A percentile compares a stretch with the other conserved stretches of the same genome.
Conservation (phyloP, 2,113 vertebrate species). For the Mirounga angustirostris region DNA sequence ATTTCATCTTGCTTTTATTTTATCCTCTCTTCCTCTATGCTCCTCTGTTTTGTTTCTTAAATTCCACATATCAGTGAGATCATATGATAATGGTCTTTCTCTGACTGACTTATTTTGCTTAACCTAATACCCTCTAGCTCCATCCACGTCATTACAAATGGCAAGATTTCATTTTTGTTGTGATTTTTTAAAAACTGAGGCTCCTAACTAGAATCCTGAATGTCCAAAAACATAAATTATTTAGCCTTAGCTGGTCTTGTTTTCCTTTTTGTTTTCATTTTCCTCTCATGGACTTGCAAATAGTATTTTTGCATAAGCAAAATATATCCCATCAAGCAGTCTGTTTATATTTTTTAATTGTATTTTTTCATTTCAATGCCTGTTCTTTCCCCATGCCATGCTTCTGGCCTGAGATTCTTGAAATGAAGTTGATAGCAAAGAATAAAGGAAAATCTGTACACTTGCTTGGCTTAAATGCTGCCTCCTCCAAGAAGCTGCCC, state of each 20-base stretch:
- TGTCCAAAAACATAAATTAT: conserved; percentile 2
- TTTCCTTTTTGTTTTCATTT: neutral
- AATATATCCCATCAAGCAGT: neutral
- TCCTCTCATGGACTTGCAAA: neutral
- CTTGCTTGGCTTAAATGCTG: neutral
- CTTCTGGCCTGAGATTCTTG: neutral
- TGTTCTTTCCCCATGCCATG: neutral
- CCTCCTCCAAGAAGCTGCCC: neutral
- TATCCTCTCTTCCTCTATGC: neutral
- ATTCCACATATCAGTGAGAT: neutral
- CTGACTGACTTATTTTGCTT: neutral
- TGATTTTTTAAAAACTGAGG: neutral
- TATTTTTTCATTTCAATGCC: neutral
- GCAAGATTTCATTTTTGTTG: neutral
- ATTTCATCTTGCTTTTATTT: neutral
- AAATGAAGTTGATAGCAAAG: neutral
- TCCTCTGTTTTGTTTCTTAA: neutral
- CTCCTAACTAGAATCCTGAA: neutral
- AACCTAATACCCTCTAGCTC: neutral
- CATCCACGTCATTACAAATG: neutral
- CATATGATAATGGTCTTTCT: neutral
- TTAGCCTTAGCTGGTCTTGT: conserved; percentile 3
- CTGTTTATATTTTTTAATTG: neutral
- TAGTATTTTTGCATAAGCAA: neutral
- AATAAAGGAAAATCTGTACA: neutral